Conservation (phyloP, 2,888 invertebrate species). For the Phorcus lineatus region DNA sequence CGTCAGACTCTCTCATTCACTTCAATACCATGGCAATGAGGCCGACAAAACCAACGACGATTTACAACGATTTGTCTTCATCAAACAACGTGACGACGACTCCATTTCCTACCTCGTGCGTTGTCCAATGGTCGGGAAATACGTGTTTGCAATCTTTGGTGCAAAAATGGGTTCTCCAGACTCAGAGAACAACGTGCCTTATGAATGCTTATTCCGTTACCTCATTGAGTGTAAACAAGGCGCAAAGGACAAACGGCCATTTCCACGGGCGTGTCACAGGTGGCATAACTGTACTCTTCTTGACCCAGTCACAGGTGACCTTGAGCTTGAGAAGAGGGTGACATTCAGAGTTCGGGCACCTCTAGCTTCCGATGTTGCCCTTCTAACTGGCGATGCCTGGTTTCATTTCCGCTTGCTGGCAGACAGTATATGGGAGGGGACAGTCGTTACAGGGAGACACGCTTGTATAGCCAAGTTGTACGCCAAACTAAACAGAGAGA, state of each 20-base stretch:
- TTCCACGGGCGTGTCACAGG: slow-evolving; percentile 67
- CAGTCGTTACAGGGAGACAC: slow-evolving; percentile 55
- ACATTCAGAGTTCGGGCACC: slow-evolving; percentile 70
- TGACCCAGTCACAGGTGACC: slow-evolving; percentile 68
- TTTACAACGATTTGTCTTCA: slow-evolving; percentile 66
- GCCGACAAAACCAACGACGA: slow-evolving; percentile 58
- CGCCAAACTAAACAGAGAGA: slow-evolving; percentile 61
- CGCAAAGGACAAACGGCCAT: slow-evolving; percentile 60
- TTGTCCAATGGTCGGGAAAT: slow-evolving; percentile 70
- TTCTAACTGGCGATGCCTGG: slow-evolving; percentile 69
- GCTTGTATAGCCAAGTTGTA: slow-evolving; percentile 62
- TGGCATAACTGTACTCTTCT: slow-evolving; percentile 68
- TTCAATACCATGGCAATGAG: slow-evolving; percentile 64
- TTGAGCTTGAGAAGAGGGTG: slow-evolving; percentile 58
- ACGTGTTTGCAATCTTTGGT: slow-evolving; percentile 70
- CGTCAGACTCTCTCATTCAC: slow-evolving; percentile 59
- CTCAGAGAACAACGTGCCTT: slow-evolving; percentile 50
- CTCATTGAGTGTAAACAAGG: slow-evolving; percentile 69
- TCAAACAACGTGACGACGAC: slow-evolving; percentile 61
- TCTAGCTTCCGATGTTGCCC: slow-evolving; percentile 66
- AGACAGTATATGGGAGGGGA: slow-evolving; percentile 67
- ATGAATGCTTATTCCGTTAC: slow-evolving; percentile 69
- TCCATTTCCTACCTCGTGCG: slow-evolving; percentile 67
- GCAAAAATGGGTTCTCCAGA: slow-evolving; percentile 49
- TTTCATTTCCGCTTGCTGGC: slow-evolving; percentile 66